phyloP scores from a whole-genome alignment of 2,113 vertebrate genomes.

The Phrynosoma blainvillii region DNA sequence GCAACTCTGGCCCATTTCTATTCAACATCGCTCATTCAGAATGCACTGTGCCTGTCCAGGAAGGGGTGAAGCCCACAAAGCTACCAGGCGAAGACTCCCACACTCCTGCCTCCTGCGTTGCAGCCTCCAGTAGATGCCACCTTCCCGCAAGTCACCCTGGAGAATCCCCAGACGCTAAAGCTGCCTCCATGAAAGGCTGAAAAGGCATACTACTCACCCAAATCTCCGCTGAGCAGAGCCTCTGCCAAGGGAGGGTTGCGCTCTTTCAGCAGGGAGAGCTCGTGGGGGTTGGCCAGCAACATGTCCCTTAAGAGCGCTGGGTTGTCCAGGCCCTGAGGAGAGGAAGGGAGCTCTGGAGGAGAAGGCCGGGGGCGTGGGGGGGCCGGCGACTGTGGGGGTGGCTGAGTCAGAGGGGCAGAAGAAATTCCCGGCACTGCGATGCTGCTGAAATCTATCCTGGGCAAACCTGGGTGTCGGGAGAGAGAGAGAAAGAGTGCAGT shows the following conservation, averaged over 20 bases:
- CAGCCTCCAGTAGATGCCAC: no score
- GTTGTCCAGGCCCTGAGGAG: slow-evolving; percentile 92
- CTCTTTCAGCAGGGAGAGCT: slow-evolving; percentile 96
- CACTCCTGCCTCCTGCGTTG: no score
- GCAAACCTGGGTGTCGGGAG: slow-evolving; percentile 78
- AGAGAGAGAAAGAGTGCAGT: not conserved
- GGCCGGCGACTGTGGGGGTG: slow-evolving; percentile 54
- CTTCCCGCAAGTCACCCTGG: not conserved
- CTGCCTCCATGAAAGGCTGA: no score
- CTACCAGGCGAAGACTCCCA: not conserved
- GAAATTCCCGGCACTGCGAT: slow-evolving; percentile 93
- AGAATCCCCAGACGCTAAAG: not conserved
- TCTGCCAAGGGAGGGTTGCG: slow-evolving; percentile 94
- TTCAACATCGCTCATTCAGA: not conserved
- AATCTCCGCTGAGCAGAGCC: slow-evolving; percentile 94
- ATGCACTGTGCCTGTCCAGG: no score
- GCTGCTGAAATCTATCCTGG: slow-evolving; percentile 95
- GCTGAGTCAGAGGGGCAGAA: slow-evolving; percentile 71
- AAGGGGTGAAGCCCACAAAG: not conserved
- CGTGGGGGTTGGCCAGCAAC: slow-evolving; percentile 94
- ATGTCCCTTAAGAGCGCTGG: slow-evolving; percentile 93
- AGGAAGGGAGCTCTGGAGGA: slow-evolving; percentile 63
- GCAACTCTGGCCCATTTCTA: not conserved
- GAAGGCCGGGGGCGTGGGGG: slow-evolving; percentile 56
- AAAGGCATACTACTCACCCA: slow-evolving; percentile 79